A percentile compares a stretch with the other conserved stretches of the same genome.
Evolutionary conservation across 2,113 vertebrate genomes (phyloP).

Genomic region (Pseudopipra pipra): DNA sequence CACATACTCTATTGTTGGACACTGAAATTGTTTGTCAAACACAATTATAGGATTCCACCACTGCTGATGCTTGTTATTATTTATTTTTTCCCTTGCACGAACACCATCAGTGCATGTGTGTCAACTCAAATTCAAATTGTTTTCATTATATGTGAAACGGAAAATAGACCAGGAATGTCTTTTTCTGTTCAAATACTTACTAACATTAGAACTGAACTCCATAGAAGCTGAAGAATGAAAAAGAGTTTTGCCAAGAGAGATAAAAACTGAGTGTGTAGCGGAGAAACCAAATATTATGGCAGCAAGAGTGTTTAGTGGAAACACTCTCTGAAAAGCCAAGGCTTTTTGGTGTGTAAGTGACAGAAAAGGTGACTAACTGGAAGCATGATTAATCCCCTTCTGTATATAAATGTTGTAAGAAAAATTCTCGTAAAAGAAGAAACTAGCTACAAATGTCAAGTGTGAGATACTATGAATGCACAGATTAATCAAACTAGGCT

Average conservation of each 20-base stretch:
- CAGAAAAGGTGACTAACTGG: not conserved
- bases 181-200: not conserved
- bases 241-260: not conserved
- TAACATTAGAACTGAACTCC: not conserved
- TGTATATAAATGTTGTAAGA: slow-evolving; percentile 22
- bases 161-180: not conserved
- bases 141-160: not conserved
- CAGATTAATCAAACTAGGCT: slow-evolving; percentile 49
- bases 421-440: not conserved
- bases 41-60: not conserved
- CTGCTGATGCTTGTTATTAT: not conserved
- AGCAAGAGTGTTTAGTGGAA: not conserved
- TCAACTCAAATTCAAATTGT: not conserved
- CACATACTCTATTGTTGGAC: not conserved
- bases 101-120: not conserved
- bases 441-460: not conserved
- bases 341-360: not conserved
- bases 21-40: not conserved
- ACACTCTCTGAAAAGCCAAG: not conserved
- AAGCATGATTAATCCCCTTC: slow-evolving; percentile 6
- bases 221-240: not conserved
- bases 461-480: slow-evolving; percentile 4
- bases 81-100: not conserved
- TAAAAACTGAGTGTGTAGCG: not conserved
- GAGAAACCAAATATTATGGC: not conserved